Conservation (phyloP, 2,888 invertebrate species). For the Balanococcus diminutus region DNA sequence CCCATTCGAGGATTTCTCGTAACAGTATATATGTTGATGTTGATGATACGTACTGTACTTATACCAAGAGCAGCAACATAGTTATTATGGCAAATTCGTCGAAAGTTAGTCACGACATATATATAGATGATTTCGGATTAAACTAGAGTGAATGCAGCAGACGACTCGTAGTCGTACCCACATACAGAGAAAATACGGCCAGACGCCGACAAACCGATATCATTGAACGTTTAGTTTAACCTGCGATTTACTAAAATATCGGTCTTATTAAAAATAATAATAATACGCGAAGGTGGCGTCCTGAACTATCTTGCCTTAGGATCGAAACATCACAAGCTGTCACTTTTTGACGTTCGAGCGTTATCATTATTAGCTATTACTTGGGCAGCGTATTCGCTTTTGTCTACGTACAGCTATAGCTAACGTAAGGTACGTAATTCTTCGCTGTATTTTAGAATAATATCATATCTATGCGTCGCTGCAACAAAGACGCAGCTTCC, state of each 20-base stretch:
- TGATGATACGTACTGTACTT: too few species aligned
- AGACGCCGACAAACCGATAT: neutral
- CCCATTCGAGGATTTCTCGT: too few species aligned
- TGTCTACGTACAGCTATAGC: neutral
- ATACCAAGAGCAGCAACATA: neutral
- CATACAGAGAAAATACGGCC: neutral
- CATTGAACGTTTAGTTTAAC: conserved; percentile 3
- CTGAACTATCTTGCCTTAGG: conserved; percentile 16
- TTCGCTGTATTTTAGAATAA: neutral
- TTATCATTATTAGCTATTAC: conserved; percentile 1
- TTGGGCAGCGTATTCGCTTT: neutral
- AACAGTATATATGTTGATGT: too few species aligned
- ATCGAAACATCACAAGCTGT: conserved; percentile 45
- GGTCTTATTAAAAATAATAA: conserved; percentile 13
- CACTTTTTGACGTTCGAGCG: conserved; percentile 42
- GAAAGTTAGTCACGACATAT: neutral
- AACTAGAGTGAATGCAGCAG: neutral
- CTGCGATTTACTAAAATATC: neutral
- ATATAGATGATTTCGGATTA: neutral
- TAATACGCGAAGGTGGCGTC: conserved; percentile 37
- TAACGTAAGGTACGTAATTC: too few species aligned
- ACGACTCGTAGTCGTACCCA: neutral
- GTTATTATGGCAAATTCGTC: neutral
- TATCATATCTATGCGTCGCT: too few species aligned
- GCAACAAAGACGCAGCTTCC: neutral